Base-by-base conservation (phyloP, 2,113 vertebrate species). In the Taxidea taxus region DNA sequence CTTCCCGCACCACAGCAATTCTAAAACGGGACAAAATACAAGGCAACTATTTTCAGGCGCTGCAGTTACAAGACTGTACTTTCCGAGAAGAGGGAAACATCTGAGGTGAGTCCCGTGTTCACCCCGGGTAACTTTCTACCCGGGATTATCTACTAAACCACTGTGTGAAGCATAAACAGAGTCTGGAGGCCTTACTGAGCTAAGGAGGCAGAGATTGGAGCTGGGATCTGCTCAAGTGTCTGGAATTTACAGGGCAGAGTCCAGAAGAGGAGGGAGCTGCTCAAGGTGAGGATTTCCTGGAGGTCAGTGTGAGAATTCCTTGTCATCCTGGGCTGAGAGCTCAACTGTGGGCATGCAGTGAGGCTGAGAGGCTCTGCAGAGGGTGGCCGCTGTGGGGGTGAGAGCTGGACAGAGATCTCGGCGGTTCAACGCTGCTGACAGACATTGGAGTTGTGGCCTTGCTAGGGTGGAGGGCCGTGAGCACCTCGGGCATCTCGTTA, bases 381-480 rank as follows among this genome's bases (percentile, higher is more conserved):
- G 39, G 6, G 56, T 39, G 8, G n/a, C 72, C 9, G 16, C 68
- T 42, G 23, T 39, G n/a, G 44, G 58, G 6, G 2, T 7, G 20
- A 51, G 42, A 13, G 56, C 27, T 25, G 39, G 77, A 0, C 27
- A 34, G 42, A 39, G 21, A 2, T 18, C 1, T 54, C 0, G 0
- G 4, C 2, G 25, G 5, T 25, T 66, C 15, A 9, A 18, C n/a
- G 11, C 47, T 0, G 0, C n/a, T 1, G 21, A 74, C 49, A 12
- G 27, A 85, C 31, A 8, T 0, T 23, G 82, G 18, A 64, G 18
- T 42, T 37, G 18, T 23, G 27, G n/a, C 4, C 66, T 86, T 3
- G 9, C n/a, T 27, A 58, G 10, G 27, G 10, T 27, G 44, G 42
- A 74, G 42, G 34, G 54, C 42, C 11, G 5, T 15, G 81, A 58